Evolutionary conservation across 2,797 vertebrate species (phyloP).

Genomic region (Philypnodon macrostomus): DNA sequence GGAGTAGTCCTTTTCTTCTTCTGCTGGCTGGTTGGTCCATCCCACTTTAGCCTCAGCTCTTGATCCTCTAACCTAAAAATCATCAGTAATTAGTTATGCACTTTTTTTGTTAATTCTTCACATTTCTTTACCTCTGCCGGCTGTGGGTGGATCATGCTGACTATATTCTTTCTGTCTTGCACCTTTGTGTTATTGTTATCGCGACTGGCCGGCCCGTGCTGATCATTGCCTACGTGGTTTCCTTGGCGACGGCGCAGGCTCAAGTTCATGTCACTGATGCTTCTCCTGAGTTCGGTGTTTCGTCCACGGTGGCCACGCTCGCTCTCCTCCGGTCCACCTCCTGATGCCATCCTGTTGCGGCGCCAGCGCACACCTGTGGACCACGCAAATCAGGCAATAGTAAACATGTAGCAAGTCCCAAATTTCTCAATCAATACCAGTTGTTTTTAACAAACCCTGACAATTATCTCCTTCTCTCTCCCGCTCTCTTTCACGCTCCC

Average conservation of each 20-base stretch:
- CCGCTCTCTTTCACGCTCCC: constrained; percentile 77
- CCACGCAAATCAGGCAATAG: constrained; percentile 16
- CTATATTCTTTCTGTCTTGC: constrained; percentile 83
- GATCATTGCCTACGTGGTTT: constrained; percentile 68
- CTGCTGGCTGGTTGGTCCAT: constrained; percentile 60
- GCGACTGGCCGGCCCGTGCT: constrained; percentile 44
- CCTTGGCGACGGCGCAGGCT: constrained; percentile 84
- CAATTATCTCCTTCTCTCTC: constrained; percentile 78
- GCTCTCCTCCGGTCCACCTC: constrained; percentile 74
- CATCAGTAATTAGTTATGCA: background rate
- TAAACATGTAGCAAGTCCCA: background rate
- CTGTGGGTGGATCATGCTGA: constrained; percentile 83
- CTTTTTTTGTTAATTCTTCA: background rate
- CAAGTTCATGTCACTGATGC: constrained; percentile 92
- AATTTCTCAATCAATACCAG: background rate
- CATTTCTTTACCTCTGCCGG: constrained; percentile 67
- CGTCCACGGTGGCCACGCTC: constrained; percentile 83
- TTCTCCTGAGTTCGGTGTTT: constrained; percentile 84
- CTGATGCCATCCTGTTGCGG: constrained; percentile 83
- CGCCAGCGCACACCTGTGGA: constrained; percentile 70
- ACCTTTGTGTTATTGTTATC: constrained; percentile 52
- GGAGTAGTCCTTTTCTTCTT: constrained; percentile 75
- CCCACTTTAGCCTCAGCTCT: constrained; percentile 67
- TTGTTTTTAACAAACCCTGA: constrained; percentile 66
- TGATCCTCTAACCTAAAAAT: constrained; percentile 62